These are phyloP conservation scores for Drosophila tanythrix DNA, from an alignment of 2,888 invertebrate genomes.

Conservation along the genomic window DNA sequence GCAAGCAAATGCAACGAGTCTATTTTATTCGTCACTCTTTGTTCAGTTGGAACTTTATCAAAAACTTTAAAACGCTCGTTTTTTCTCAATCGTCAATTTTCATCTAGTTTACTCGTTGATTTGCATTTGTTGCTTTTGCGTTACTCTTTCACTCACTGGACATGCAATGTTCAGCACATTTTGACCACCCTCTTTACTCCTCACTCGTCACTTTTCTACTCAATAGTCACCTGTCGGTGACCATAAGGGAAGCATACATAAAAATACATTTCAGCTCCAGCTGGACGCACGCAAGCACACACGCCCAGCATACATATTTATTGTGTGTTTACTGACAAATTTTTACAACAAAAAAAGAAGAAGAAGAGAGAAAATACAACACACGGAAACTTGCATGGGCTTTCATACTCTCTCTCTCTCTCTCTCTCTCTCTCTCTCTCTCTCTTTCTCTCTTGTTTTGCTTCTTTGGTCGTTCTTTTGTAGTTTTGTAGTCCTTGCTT, in stretches of 20 bases:
- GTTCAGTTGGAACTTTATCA: not conserved
- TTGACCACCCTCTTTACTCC: not conserved
- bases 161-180: not conserved
- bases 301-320: slow-evolving; percentile 55
- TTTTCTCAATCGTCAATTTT: not conserved
- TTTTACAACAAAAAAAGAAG: slow-evolving; percentile 16
- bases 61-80: not conserved
- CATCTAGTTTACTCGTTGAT: not conserved
- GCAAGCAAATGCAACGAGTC: not conserved
- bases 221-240: not conserved
- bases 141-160: not conserved
- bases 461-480: slow-evolving; percentile 7
- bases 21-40: not conserved
- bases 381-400: slow-evolving; percentile 22
- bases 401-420: not conserved
- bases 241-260: not conserved
- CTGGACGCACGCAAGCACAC: slow-evolving; percentile 29
- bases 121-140: not conserved
- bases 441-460: slow-evolving; percentile 9
- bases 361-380: slow-evolving; percentile 31
- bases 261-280: slow-evolving; percentile 26
- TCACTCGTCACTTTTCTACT: slow-evolving; percentile 3
- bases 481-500: slow-evolving; percentile 26
- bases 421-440: not conserved
- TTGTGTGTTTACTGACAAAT: slow-evolving; percentile 58